Evolutionary conservation across 1,140 invertebrate species (phyloP), one percentile per base, ranked within the genome.

Genomic region (Phocides pigmalion): DNA sequence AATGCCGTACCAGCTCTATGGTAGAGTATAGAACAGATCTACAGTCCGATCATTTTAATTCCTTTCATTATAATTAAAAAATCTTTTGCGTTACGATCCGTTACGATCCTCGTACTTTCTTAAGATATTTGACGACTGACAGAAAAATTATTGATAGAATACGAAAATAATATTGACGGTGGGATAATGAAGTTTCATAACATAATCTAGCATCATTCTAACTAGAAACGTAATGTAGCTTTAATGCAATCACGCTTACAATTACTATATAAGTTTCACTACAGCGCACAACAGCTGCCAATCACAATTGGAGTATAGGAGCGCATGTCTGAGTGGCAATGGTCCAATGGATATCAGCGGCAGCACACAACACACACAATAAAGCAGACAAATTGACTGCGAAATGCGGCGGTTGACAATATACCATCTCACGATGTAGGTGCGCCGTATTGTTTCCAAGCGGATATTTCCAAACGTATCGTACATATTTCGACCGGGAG

Each of bases 331-430:
- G 35, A 53, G 50, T 54, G 25, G 47, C 47, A 44, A 56, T 42
- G 39, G 14, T 39, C 39, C 53, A 28, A 17, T 42, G 53, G 53
- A 44, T 58, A 58, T 75, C 62, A 81, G 54, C 64, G 64, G 44
- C 62, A 66, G 61, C 42, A 49, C 64, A 62, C 66, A 79, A 75
- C 70, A 84, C 75, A 81, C 74, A 80, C 81, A 79, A 85, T 89
- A 84, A 81, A 82, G 79, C 81, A 76, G 76, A 81, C 80, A 86
- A 84, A 88, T 86, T 78, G 82, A 81, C 81, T 82, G 81, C 71
- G 78, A 84, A 86, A 84, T 51, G 68, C 72, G 68, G 71, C 74
- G 66, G 69, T 70, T 75, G 72, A 70, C 77, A 83, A 77, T 84
- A 76, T 72, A 66, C 58, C 63, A 63, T 65, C 73, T 49, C 68